Evolutionary conservation across 2,888 invertebrate species (phyloP).

Genomic region (Rhingia campestris): DNA sequence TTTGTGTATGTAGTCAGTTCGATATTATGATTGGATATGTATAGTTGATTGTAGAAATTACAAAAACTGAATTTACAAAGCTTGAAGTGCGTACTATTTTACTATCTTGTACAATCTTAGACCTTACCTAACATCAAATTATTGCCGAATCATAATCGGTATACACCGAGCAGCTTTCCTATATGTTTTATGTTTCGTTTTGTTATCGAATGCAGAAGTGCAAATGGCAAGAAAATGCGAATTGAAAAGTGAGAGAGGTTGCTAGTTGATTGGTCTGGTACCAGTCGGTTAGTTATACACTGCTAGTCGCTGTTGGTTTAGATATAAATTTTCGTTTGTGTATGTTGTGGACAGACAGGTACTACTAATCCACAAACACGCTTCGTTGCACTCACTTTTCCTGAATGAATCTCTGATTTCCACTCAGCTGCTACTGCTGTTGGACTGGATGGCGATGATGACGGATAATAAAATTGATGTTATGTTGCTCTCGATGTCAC

Average conservation of each 20-base stretch:
- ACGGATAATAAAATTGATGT: constrained; percentile 16
- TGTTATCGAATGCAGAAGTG: constrained; percentile 38
- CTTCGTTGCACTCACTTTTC: constrained; percentile 71
- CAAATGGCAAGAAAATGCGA: constrained; percentile 61
- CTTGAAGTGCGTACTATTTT: too few species aligned
- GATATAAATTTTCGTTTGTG: constrained; percentile 3
- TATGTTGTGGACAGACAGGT: constrained; percentile 55
- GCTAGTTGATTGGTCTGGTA: constrained; percentile 49
- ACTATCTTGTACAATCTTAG: too few species aligned
- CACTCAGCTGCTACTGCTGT: constrained; percentile 45
- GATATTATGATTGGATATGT: too few species aligned
- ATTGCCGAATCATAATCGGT: not conserved
- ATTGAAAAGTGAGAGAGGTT: constrained; percentile 71
- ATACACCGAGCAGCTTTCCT: constrained; percentile 30
- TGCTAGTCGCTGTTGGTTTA: constrained; percentile 3
- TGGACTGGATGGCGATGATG: constrained; percentile 13
- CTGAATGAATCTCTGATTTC: constrained; percentile 66
- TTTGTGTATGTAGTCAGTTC: too few species aligned
- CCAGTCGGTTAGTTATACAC: constrained; percentile 33
- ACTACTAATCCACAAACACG: constrained; percentile 68
- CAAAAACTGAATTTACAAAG: too few species aligned
- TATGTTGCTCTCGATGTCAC: constrained; percentile 29
- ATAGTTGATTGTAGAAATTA: too few species aligned
- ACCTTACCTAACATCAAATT: not conserved
- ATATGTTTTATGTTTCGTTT: constrained; percentile 38